Base-by-base conservation (phyloP, 2,888 invertebrate genomes). In the Plagodis pulveraria region DNA sequence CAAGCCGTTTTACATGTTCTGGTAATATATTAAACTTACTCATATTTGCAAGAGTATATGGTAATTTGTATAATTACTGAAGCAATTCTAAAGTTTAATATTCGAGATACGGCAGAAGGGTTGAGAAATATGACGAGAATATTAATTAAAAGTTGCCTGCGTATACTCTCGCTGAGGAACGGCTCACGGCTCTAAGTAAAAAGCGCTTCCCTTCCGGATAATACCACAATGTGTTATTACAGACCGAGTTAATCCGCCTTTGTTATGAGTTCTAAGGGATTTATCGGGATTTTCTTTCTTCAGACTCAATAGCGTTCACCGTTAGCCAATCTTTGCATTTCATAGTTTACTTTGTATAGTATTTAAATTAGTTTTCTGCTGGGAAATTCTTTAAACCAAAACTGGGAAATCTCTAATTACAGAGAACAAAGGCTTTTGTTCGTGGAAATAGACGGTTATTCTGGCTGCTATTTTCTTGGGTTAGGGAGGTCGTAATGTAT, bases 191-290 rank as follows among this genome's bases (percentile, higher is more conserved):
- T 73, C 68, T 64, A 59, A 73, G 76, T 74, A 80, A 79, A 84
- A 86, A 76, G 66, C 69, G 76, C 71, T 78, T 72, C 69, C 72
- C 58, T 63, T 61, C 58, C 64, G 73, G 70, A 78, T 81, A 77
- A 81, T 77, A 68, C 76, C 72, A 75, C 80, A 78, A 77, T 81
- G 78, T 86, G 80, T 83, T 86, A 83, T 84, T 86, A 83, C 77
- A 77, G 80, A 71, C 73, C 66, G 71, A 78, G 80, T 77, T 85
- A 83, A 87, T 84, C 86, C 80, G 72, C 82, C 75, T 84, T 87
- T 87, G 85, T 89, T 83, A 80, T 78, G 80, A 82, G 81, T 80
- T 80, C 76, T 77, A 71, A 80, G 76, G 78, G 83, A 83, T 85
- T 84, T 82, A 81, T 76, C 68, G 67, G 71, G 77, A 67, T 72